A percentile compares a stretch with the other conserved stretches of the same genome.
Conservation (phyloP, 2,113 vertebrate species). For the Sinocyclocheilus anshuiensis region DNA sequence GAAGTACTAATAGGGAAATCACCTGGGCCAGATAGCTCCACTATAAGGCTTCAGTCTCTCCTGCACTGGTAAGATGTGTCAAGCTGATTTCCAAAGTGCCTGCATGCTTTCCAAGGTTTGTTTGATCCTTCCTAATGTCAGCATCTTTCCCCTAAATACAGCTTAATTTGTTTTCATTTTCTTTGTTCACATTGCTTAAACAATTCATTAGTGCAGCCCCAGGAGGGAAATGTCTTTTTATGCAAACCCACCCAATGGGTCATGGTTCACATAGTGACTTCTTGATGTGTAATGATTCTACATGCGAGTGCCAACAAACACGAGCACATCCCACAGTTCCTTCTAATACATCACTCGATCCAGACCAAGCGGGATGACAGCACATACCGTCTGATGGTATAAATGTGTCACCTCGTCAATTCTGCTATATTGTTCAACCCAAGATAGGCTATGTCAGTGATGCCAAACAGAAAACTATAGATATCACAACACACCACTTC, state of each 20-base stretch:
- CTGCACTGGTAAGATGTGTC: neutral
- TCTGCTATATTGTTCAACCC: neutral
- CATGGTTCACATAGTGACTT: slow-evolving; percentile 1
- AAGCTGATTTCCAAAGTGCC: slow-evolving; percentile 2
- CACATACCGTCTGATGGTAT: neutral
- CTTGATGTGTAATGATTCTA: neutral
- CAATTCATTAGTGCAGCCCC: slow-evolving; percentile 10
- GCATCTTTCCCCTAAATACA: slow-evolving; percentile 47
- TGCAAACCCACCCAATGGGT: slow-evolving; percentile 16
- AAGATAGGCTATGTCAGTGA: neutral
- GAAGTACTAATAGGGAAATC: neutral
- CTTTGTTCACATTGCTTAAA: slow-evolving; percentile 43
- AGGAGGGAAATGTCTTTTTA: slow-evolving; percentile 19
- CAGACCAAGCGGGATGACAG: neutral
- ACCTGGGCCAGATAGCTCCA: neutral
- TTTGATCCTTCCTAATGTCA: slow-evolving; percentile 21
- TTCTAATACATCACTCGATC: neutral
- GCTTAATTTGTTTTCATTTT: slow-evolving; percentile 54
- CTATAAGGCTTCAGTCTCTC: neutral
- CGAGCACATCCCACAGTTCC: neutral
- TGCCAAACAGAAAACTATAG: neutral
- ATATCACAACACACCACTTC: too few species aligned
- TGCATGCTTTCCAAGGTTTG: slow-evolving; percentile 18
- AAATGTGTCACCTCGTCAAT: neutral
- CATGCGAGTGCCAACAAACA: neutral